Evolutionary conservation across 2,888 invertebrate species (phyloP).

Genomic region (Notodonta dromedarius): DNA sequence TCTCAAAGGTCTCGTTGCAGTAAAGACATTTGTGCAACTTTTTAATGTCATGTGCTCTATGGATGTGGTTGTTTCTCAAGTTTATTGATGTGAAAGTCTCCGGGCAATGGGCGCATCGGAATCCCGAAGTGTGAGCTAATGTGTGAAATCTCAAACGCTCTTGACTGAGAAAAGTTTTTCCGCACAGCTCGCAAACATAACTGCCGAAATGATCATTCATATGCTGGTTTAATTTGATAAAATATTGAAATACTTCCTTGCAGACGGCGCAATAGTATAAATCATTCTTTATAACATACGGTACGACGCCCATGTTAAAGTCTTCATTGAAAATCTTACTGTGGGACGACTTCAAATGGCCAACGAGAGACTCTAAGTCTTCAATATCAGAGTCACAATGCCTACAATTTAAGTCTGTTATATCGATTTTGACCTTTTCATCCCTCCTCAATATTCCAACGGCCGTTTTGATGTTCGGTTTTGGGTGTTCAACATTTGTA

Average conservation of each 20-base stretch:
- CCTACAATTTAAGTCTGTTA: conserved; percentile 52
- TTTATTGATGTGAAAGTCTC: conserved; percentile 63
- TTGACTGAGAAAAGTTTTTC: conserved; percentile 69
- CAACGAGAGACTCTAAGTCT: conserved; percentile 48
- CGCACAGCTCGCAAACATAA: conserved; percentile 72
- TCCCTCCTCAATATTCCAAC: conserved; percentile 67
- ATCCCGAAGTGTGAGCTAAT: conserved; percentile 57
- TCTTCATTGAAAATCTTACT: conserved; percentile 50
- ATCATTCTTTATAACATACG: conserved; percentile 58
- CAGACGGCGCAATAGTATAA: conserved; percentile 65
- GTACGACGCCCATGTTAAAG: conserved; percentile 63
- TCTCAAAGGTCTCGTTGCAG: conserved; percentile 63
- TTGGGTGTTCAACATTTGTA: conserved; percentile 55
- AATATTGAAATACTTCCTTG: conserved; percentile 62
- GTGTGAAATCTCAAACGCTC: conserved; percentile 66
- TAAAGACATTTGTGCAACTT: conserved; percentile 61
- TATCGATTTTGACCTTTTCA: conserved; percentile 75
- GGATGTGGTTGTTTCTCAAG: conserved; percentile 59
- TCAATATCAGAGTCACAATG: conserved; percentile 47
- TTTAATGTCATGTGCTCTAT: conserved; percentile 54
- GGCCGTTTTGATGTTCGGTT: conserved; percentile 61
- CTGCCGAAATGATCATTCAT: conserved; percentile 73
- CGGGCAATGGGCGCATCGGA: conserved; percentile 59
- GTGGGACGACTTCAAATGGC: conserved; percentile 59
- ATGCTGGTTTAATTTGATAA: conserved; percentile 73